Conservation (phyloP, 23 tunicate species). For the Trididemnum clinides region DNA sequence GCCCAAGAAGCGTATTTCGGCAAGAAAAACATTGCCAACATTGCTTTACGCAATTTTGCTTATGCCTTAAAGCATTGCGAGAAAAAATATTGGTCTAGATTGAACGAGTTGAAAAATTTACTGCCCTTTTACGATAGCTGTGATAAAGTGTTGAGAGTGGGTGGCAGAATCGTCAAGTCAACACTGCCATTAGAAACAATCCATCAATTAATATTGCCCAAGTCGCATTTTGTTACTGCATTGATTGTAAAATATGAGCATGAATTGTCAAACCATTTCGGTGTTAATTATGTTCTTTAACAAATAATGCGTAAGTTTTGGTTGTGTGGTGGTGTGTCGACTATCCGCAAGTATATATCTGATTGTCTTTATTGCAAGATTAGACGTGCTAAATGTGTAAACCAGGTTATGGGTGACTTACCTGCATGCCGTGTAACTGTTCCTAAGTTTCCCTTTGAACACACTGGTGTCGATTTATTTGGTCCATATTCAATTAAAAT, state of each 20-base stretch:
- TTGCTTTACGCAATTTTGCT: neutral
- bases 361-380: conserved; percentile 8
- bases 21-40: neutral
- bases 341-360: neutral
- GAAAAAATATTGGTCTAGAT: neutral
- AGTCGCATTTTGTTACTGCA: neutral
- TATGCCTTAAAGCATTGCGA: neutral
- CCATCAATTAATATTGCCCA: conserved; percentile 3
- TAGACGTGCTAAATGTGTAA: neutral
- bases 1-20: conserved; percentile 15
- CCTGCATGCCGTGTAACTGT: conserved; percentile 5
- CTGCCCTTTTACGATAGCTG: neutral
- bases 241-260: neutral
- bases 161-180: neutral
- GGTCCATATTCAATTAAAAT: neutral
- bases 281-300: conserved; percentile 2
- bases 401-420: conserved; percentile 13
- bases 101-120: neutral
- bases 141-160: neutral
- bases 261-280: conserved; percentile 9
- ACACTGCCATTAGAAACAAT: conserved; percentile 11
- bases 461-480: conserved; percentile 21
- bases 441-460: conserved; percentile 32
- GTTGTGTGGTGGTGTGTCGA: neutral
- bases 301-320: conserved; percentile 18